Evolutionary conservation across 2,888 invertebrate species (phyloP), one percentile per base, ranked within the genome.

Genomic region (Hofmannophila pseudospretella): DNA sequence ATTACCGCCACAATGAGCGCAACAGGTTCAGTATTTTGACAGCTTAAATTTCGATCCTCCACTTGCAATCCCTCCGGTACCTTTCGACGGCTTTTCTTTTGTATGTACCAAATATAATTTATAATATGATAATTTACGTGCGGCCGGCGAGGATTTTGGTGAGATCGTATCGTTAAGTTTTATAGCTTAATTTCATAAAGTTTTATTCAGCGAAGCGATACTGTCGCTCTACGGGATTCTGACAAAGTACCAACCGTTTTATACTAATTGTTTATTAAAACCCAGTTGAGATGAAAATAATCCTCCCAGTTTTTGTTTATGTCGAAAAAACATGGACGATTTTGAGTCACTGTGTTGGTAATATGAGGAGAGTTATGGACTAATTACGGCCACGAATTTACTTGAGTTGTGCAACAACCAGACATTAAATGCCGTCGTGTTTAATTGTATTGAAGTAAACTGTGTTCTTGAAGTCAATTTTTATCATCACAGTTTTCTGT

Each of bases 151-250:
- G 37, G 43, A 42, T 43, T 49, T 56, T 53, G 47, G 50, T 45
- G 41, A 57, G 68, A 76, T 70, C 54, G 58, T 71, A 67, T 76
- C 69, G 58, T 72, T 61, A 67, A 70, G 47, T 71, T 75, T 79
- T 77, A 77, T 70, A 59, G 61, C 77, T 76, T 73, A 70, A 78
- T 79, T 73, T 67, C 50, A 32, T 16, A 30, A 39, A 20, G 22
- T 28, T 35, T 35, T 39, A 51, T 67, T 66, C 64, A 54, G 27
- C 41, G 59, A 58, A 58, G 46, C 54, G 47, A 44, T 44, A 39
- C 19, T 48, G 42, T 47, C 33, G 35, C 34, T 23, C 38, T 38
- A 36, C 36, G 44, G 42, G 46, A 48, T 39, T 46, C 36, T 45
- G 42, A 37, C 22, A 36, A 25, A 33, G 14, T 14, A 19, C 33